Evolutionary conservation across 2,797 vertebrate genomes (phyloP).

Genomic region (Fistularia commersonii): DNA sequence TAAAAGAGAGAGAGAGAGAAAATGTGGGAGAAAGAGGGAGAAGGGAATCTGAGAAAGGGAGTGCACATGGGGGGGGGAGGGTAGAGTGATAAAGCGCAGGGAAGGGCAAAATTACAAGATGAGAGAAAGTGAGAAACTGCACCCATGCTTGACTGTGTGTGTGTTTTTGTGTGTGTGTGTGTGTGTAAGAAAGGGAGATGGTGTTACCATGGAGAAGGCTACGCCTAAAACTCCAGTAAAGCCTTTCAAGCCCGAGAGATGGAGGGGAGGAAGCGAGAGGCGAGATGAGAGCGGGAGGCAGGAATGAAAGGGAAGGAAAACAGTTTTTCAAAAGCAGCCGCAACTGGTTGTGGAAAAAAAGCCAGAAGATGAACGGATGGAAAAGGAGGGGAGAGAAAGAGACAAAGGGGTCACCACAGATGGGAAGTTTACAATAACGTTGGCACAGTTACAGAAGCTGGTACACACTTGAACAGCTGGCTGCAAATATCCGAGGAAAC

Average conservation of each 20-base stretch:
- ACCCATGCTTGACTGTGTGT: too few species aligned
- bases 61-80: conserved; percentile 53
- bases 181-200: conserved; percentile 35
- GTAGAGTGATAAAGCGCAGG: conserved; percentile 39
- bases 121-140: conserved; percentile 35
- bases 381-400: too few species aligned
- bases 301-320: too few species aligned
- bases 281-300: too few species aligned
- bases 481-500: too few species aligned
- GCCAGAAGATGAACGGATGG: too few species aligned
- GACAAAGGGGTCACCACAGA: too few species aligned
- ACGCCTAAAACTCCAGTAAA: conserved; percentile 47
- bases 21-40: conserved; percentile 18
- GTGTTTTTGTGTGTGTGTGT: conserved; percentile 25
- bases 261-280: conserved; percentile 13
- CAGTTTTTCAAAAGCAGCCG: too few species aligned
- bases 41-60: conserved; percentile 21
- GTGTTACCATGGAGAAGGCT: conserved; percentile 68
- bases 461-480: too few species aligned
- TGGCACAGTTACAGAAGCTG: too few species aligned
- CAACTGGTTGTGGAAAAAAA: too few species aligned
- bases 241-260: conserved; percentile 20
- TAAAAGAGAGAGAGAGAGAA: conserved; percentile 24
- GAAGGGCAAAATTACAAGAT: conserved; percentile 55
- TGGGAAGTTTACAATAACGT: too few species aligned